Evolutionary conservation across 2,888 invertebrate species (phyloP), one percentile per base, ranked within the genome.

Genomic region (Eudasyphora cyanicolor): DNA sequence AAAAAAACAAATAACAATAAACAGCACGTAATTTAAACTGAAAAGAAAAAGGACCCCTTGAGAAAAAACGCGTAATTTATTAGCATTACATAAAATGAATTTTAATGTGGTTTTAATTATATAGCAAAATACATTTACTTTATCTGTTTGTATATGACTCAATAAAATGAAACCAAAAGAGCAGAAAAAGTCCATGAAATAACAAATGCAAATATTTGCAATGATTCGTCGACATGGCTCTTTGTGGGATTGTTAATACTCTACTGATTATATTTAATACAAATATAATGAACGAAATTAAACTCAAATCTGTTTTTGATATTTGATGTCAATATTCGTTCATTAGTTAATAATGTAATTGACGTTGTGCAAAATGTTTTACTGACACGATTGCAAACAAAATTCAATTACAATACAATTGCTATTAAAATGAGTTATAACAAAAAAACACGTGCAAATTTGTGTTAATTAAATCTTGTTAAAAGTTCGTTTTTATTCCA

Each of bases 241-340:
- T 45, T 45, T 45, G 45, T 45, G 45, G 45, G n/a, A 45, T 45
- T 14, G 45, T n/a, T 14, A 45, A 45, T n/a, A n/a, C n/a, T 14
- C 45, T 45, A n/a, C 45, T 38, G 38, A 38, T 45, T 5, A 45
- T 12, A n/a, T n/a, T 45, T 27, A 57, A 57, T 57, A 27, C 24
- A 24, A 57, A 67, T 67, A 64, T 64, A 64, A 76, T 60, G 54
- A 76, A 69, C 54, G 21, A 57, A 67, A 69, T 76, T 76, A 57
- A 73, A 54, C 35, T 6, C 38, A 73, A 57, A 21, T 73, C 57
- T 73, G 71, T 35, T 21, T 38, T 35, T 73, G 71, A 42, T 57
- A 38, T 38, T 73, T 73, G 29, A n/a, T 24, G 57, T 24, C 24
- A 38, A 57, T 69, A 49, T 24, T n/a, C 24, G 7, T 54, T 73